A percentile compares a stretch with the other conserved stretches of the same genome.
Evolutionary conservation across 2,113 vertebrate species (phyloP).

Genomic region (Cephalopterus ornatus): DNA sequence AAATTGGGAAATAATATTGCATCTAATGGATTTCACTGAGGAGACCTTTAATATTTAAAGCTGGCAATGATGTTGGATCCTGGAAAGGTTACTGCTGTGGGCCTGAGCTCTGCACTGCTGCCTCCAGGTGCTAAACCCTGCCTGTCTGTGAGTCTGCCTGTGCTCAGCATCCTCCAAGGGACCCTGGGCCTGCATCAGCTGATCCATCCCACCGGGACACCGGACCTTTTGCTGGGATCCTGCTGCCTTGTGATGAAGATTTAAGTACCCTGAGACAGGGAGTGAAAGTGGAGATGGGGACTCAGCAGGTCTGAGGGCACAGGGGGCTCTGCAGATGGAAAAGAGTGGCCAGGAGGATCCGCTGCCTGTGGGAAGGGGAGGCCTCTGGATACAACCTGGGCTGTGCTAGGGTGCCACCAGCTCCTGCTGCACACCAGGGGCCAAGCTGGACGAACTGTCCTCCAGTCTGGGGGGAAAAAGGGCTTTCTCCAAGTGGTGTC

Average conservation of each 20-base stretch:
- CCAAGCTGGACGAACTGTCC: neutral
- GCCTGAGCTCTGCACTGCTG: neutral
- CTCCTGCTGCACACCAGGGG: neutral
- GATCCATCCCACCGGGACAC: accelerated
- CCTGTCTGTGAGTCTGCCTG: neutral
- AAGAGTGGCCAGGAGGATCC: neutral
- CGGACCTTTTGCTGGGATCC: neutral
- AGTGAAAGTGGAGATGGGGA: neutral
- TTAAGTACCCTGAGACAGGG: neutral
- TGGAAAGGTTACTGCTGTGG: neutral
- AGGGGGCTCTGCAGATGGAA: neutral
- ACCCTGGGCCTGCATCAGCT: neutral
- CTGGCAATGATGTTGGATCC: neutral
- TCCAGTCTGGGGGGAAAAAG: neutral
- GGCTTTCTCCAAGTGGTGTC: neutral
- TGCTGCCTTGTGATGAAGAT: neutral
- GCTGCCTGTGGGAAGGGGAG: neutral
- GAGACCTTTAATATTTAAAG: neutral
- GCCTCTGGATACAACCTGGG: neutral
- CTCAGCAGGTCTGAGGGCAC: neutral
- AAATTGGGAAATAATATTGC: neutral
- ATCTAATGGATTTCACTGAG: neutral
- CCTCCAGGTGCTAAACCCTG: neutral
- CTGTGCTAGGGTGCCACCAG: neutral
- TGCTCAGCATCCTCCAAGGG: neutral